Percentiles rank a stretch among this genome's conserved stretches.
phyloP scores from a whole-genome alignment of 35 echinoderm and acorn worm species.

The Eucidaris tribuloides region DNA sequence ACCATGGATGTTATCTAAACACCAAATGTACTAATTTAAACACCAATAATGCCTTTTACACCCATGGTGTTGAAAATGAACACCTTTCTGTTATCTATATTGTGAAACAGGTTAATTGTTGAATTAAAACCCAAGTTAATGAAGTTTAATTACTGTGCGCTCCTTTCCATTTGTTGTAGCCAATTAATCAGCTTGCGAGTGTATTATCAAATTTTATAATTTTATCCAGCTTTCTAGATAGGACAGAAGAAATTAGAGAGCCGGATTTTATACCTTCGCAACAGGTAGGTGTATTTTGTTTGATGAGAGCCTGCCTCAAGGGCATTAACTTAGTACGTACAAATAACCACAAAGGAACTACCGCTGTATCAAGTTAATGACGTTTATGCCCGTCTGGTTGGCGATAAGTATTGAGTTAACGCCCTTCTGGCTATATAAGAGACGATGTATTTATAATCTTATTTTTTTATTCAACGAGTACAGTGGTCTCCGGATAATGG shows the following conservation, averaged over 20 bases:
- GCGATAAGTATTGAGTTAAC: not conserved
- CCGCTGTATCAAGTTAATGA: not conserved
- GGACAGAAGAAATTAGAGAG: slow-evolving; percentile 63
- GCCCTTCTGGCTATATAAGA: not conserved
- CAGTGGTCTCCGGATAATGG: no score
- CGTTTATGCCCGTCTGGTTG: not conserved
- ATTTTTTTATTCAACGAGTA: no score
- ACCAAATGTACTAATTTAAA: no score
- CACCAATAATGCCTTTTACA: not conserved
- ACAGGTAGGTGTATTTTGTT: slow-evolving; percentile 56
- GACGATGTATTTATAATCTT: not conserved
- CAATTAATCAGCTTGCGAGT: not conserved
- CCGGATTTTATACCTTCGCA: slow-evolving; percentile 64
- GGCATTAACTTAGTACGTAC: not conserved
- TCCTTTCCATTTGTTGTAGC: not conserved
- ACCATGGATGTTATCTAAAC: no score
- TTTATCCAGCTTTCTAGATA: slow-evolving; percentile 75
- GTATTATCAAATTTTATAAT: not conserved
- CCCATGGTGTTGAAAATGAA: not conserved
- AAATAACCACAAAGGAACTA: no score
- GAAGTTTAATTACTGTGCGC: not conserved
- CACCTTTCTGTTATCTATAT: not conserved
- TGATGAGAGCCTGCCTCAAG: not conserved
- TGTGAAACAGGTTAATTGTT: not conserved
- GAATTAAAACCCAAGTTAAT: not conserved